Evolutionary conservation across 2,888 invertebrate species (phyloP).

Genomic region (Liodrosophila aerea): DNA sequence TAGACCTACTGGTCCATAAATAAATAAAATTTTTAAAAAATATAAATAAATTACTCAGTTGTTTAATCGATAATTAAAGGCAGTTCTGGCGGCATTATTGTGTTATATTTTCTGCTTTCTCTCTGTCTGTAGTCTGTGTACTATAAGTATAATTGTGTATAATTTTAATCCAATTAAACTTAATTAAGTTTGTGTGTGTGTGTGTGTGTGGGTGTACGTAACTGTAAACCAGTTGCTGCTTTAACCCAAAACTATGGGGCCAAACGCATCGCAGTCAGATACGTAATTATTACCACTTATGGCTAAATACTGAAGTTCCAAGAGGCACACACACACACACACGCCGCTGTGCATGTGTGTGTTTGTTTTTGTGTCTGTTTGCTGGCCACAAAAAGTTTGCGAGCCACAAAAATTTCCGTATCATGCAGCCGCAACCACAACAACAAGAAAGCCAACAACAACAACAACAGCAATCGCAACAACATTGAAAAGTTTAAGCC

Average conservation of each 20-base stretch:
- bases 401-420: conserved; percentile 63
- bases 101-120: background rate
- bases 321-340: conserved; percentile 7
- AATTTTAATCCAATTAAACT: conserved; percentile 76
- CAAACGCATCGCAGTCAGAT: conserved; percentile 33
- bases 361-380: conserved; percentile 16
- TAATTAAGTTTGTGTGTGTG: conserved; percentile 60
- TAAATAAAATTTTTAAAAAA: background rate
- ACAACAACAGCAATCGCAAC: conserved; percentile 63
- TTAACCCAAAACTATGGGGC: conserved; percentile 15
- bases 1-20: too few species aligned
- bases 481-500: conserved; percentile 62
- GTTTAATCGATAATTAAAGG: too few species aligned
- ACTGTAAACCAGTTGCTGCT: conserved; percentile 46
- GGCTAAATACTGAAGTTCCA: conserved; percentile 67
- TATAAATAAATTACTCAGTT: background rate
- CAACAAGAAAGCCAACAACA: too few species aligned
- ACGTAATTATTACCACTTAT: conserved; percentile 76
- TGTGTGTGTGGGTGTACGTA: conserved; percentile 36
- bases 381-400: conserved; percentile 42
- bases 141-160: conserved; percentile 59
- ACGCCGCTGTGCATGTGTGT: too few species aligned
- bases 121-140: background rate
- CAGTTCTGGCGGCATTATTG: too few species aligned
- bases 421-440: too few species aligned